These are phyloP conservation scores for Todus mexicanus DNA, from an alignment of 2,797 vertebrate genomes.

Conservation along the genomic window DNA sequence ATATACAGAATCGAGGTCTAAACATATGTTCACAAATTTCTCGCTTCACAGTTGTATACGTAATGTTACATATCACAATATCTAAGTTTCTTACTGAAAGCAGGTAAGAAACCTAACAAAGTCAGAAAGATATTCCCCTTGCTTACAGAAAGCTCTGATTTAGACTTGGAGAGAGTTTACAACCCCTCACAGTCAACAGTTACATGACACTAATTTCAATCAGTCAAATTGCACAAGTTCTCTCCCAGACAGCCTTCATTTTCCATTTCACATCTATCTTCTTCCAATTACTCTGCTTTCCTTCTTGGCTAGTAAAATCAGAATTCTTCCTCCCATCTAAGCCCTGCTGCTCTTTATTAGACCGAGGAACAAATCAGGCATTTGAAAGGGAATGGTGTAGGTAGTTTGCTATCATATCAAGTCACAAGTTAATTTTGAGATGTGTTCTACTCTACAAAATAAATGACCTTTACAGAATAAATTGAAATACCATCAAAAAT, in stretches of 20 bases:
- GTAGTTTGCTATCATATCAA: background rate
- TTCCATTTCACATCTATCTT: background rate
- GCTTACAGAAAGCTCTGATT: background rate
- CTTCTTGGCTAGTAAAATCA: background rate
- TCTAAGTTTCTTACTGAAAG: background rate
- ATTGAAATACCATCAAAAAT: background rate
- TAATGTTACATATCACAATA: background rate
- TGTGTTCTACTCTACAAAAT: background rate
- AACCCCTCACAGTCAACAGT: background rate
- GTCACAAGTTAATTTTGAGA: background rate
- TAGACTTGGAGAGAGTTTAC: background rate
- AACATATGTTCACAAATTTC: background rate
- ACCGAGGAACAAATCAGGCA: background rate
- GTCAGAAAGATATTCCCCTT: background rate
- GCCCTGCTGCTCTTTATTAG: background rate
- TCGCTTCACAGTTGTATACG: background rate
- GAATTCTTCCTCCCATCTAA: background rate
- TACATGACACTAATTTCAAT: fast-evolving
- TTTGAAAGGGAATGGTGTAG: background rate
- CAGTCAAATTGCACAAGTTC: background rate
- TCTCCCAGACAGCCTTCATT: background rate
- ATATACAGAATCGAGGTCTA: background rate
- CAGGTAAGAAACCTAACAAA: background rate
- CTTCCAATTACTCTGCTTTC: background rate
- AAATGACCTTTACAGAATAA: background rate